Percentiles rank a stretch among this genome's conserved stretches.
These are phyloP conservation scores for Paramuricea clavata DNA, from an alignment of 92 coral and sea anemone species.

Conservation along the genomic window DNA sequence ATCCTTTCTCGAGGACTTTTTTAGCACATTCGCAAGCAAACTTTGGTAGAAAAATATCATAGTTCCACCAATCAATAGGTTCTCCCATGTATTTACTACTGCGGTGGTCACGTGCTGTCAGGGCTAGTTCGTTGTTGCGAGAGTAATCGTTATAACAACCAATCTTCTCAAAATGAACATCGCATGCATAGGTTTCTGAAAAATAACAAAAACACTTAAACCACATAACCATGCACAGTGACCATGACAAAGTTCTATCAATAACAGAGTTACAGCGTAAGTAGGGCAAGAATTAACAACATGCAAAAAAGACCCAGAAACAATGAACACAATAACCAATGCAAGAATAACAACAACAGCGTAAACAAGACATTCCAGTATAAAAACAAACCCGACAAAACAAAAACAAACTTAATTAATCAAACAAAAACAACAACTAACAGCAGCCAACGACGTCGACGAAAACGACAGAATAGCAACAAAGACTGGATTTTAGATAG, in stretches of 20 bases:
- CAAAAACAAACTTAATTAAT: no score
- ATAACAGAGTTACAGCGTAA: background rate
- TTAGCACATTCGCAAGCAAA: slow-evolving; percentile 89
- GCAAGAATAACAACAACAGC: no score
- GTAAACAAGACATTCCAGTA: no score
- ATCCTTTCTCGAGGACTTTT: slow-evolving; percentile 67
- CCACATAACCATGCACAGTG: no score
- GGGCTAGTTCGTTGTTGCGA: background rate
- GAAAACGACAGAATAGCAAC: background rate
- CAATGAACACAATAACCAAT: no score
- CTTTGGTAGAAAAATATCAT: slow-evolving; percentile 80
- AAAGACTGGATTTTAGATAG: background rate
- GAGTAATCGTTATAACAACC: background rate
- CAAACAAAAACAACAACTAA: no score
- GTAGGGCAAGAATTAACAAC: no score
- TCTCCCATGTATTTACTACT: background rate
- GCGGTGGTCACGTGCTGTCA: background rate
- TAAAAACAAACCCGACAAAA: no score
- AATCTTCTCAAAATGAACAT: slow-evolving; percentile 5
- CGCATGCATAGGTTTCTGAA: background rate
- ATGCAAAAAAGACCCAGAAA: background rate
- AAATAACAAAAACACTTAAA: no score
- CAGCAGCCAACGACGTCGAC: no score
- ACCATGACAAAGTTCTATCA: background rate
- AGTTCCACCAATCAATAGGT: slow-evolving; percentile 87